Evolutionary conservation across 2,888 invertebrate species (phyloP), one percentile per base, ranked within the genome.

Genomic region (Panopea generosa): DNA sequence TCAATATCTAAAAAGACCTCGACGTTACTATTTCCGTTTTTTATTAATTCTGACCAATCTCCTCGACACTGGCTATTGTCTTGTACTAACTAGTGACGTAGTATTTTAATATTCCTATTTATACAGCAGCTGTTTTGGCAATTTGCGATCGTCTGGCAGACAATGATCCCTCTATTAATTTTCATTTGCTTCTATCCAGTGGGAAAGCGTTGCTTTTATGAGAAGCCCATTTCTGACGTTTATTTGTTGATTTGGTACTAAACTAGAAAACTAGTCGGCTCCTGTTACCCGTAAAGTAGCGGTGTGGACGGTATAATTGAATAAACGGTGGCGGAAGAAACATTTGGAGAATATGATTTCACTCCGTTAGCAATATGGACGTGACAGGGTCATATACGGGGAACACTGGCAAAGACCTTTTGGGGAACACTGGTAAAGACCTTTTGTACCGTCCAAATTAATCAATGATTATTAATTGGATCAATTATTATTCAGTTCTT

Each of bases 191-290:
- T 45, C 68, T 53, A 59, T 68, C 68, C 59, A 43, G 43, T 60
- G 29, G 60, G 57, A 43, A 62, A 40, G 57, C 43, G 27, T 56
- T 29, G 49, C 18, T 49, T 62, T 70, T 62, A 62, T 62, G 55
- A 56, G 62, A 56, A 62, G 62, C 29, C 50, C 61, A 50, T 22
- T 38, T 49, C 56, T 72, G 77, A 77, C 77, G 60, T 77, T 77
- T 77, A 77, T 77, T 67, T 72, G 77, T 72, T 68, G 71, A 72
- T 77, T 47, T 59, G 59, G 67, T 72, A 67, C 68, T 77, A 71
- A 77, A 71, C 60, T 45, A 59, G 68, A 60, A 77, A 77, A 72
- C 71, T 47, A 57, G 68, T 59, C 68, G 60, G 57, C 50, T 77
- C 77, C 20, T 2, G 56, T 77, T 77, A 72, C 77, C 47, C 20